Evolutionary conservation across 2,888 invertebrate species (phyloP), one percentile per base, ranked within the genome.

Genomic region (Hipparchia semele): DNA sequence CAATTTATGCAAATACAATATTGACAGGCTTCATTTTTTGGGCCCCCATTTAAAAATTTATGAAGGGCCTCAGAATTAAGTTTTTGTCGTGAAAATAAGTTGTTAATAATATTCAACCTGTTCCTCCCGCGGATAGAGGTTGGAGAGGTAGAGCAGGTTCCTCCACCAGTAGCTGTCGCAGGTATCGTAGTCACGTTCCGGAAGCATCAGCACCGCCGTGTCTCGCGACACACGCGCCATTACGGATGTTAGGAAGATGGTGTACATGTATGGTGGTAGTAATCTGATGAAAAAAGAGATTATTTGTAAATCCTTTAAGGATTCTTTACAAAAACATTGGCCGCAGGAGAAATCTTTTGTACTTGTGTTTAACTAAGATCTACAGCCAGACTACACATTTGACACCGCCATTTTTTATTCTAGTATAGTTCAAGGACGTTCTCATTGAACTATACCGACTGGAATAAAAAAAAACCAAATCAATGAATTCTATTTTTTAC

Each of bases 151-250:
- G 0, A 96, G 87, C 12, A 95, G 86, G 82, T 96, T 96, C 74
- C 95, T 89, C 95, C 96, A 96, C 95, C 96, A 95, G 83, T 95
- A 93, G 54, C 85, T 81, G 73, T 94, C 93, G 81, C 96, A 96
- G 80, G 93, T 95, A 71, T 83, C 77, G 74, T 94, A 92, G 84
- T 96, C 96, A 56, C 86, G 85, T 67, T 95, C 95, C 0, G 95
- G 95, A 4, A 95, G 88, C 72, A 94, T 87, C 76, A 96, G 78
- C 0, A 85, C 79, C 0, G 88, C 80, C 0, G 88, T 87, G 49
- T 79, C 78, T 10, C 80, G 80, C 0, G 82, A 74, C 61, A 79
- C 86, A 0, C 89, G 86, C 8, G 87, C 80, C 66, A 86, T 0
- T 33, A 95, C 86, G 65, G 94, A 94, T 23, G 95, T 88, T 39